Conservation (phyloP, 2,797 vertebrate genomes). For the Artibeus jamaicensis region DNA sequence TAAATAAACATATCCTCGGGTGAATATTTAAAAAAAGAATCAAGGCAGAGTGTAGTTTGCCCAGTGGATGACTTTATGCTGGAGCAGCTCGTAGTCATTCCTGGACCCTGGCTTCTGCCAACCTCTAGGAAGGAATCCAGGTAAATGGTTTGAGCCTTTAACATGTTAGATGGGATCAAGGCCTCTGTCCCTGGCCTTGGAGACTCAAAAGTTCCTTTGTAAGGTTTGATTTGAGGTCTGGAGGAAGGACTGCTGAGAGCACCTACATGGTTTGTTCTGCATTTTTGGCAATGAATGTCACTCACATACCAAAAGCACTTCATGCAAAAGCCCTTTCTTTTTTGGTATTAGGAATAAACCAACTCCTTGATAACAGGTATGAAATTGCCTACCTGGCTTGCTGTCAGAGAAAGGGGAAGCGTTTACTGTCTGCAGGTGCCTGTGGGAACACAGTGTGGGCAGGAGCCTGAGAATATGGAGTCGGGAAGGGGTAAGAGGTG, state of each 20-base stretch:
- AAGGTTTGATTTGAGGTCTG: not conserved
- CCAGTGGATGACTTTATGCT: not conserved
- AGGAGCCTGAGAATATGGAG: not conserved
- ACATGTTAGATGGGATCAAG: not conserved
- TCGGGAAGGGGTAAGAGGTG: not conserved
- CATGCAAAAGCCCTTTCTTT: not conserved
- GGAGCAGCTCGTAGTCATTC: not conserved
- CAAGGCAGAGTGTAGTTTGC: not conserved
- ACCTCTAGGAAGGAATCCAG: not conserved
- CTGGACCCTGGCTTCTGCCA: not conserved
- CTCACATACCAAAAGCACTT: not conserved
- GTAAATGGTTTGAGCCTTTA: not conserved
- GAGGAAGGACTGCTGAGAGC: not conserved
- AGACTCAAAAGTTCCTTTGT: not conserved
- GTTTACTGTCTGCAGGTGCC: not conserved
- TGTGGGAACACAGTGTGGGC: not conserved
- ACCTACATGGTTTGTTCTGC: accelerated
- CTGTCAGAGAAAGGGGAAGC: not conserved
- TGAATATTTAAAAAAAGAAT: too few species aligned
- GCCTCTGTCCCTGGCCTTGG: not conserved
- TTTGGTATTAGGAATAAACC: not conserved
- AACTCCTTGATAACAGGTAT: not conserved
- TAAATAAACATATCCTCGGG: too few species aligned
- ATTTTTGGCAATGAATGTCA: not conserved
- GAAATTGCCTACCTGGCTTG: not conserved